Evolutionary conservation across 2,888 invertebrate species (phyloP).

Genomic region (Eugnorisma glareosa): DNA sequence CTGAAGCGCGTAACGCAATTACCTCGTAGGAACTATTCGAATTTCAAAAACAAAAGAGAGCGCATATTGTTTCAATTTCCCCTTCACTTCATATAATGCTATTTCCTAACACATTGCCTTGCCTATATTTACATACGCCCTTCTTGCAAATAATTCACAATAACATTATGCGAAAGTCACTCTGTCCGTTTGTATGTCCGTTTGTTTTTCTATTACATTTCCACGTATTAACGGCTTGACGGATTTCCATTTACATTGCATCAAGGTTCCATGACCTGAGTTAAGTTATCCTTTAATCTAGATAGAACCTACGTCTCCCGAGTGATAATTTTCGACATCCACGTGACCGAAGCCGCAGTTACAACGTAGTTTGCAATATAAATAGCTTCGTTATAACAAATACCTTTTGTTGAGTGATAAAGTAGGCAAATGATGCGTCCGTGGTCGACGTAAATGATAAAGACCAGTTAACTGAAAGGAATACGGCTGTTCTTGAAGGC

Average conservation of each 20-base stretch:
- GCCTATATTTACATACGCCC: slow-evolving; percentile 11
- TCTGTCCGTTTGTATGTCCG: not conserved
- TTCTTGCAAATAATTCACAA: not conserved
- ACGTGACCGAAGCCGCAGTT: not conserved
- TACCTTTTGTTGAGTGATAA: slow-evolving; percentile 11
- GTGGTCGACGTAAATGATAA: slow-evolving; percentile 34
- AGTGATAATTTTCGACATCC: no score
- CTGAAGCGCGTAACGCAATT: no score
- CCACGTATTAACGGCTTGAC: not conserved
- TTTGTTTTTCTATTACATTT: not conserved
- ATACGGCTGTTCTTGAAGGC: slow-evolving; percentile 45
- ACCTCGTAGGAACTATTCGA: not conserved
- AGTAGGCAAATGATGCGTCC: slow-evolving; percentile 38
- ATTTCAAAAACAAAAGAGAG: slow-evolving; percentile 12
- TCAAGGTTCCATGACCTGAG: not conserved
- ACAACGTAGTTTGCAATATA: not conserved
- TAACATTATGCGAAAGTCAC: not conserved
- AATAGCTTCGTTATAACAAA: not conserved
- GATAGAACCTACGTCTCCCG: no score
- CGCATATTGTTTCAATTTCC: not conserved
- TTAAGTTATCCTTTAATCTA: not conserved
- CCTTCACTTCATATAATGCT: slow-evolving; percentile 1
- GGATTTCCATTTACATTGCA: not conserved
- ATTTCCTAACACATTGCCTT: slow-evolving; percentile 9
- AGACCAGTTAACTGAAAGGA: slow-evolving; percentile 52